Evolutionary conservation across 2,888 invertebrate species (phyloP).

Genomic region (Strigamia transsilvanica): DNA sequence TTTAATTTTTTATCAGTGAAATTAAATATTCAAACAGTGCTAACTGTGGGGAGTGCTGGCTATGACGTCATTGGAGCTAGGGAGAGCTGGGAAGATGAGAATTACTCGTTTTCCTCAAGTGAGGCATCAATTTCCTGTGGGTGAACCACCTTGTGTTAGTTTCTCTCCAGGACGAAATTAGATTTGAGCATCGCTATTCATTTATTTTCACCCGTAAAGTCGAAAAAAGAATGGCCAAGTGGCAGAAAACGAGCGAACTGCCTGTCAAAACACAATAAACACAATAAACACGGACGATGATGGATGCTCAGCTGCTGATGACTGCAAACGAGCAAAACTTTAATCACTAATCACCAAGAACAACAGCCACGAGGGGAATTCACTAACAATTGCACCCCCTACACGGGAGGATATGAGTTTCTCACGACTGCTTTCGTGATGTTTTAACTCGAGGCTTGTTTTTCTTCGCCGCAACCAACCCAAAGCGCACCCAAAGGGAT

Average conservation of each 20-base stretch:
- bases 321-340: constrained; percentile 9
- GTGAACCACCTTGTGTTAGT: constrained; percentile 36
- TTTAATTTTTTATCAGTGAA: too few relatives aligned
- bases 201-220: constrained; percentile 2
- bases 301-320: constrained; percentile 36
- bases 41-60: neutral
- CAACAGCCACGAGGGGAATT: constrained; percentile 7
- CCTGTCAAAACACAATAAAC: constrained; percentile 18
- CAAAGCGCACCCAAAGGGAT: constrained; percentile 18
- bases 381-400: neutral
- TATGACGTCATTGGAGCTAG: neutral
- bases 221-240: constrained; percentile 4
- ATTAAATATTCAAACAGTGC: neutral
- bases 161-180: constrained; percentile 22
- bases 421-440: neutral
- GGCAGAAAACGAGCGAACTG: neutral
- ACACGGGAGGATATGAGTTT: constrained; percentile 8
- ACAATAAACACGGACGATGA: constrained; percentile 37
- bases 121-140: constrained; percentile 42
- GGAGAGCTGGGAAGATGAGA: constrained; percentile 9
- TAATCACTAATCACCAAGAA: constrained; percentile 23
- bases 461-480: neutral
- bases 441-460: constrained; percentile 12
- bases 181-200: constrained; percentile 33
- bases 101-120: constrained; percentile 13